These are phyloP conservation scores for Leptarthrus brevirostris DNA, from an alignment of 2,888 invertebrate species.

Conservation along the genomic window DNA sequence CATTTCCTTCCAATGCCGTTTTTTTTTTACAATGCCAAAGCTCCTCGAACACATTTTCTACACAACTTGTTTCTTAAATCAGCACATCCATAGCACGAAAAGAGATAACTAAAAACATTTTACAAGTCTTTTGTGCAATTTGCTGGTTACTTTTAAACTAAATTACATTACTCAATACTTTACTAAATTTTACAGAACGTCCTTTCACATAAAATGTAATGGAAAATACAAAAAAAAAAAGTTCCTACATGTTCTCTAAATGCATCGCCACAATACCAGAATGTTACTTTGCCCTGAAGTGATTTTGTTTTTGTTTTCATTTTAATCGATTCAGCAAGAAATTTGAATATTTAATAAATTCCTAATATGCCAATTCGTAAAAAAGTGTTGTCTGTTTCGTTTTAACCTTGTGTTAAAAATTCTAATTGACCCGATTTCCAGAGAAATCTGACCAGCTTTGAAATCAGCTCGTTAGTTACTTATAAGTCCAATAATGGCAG, in stretches of 20 bases:
- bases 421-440: background rate
- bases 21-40: background rate
- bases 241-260: background rate
- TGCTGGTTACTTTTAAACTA: background rate
- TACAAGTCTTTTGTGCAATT: background rate
- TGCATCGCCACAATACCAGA: background rate
- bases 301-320: background rate
- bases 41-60: background rate
- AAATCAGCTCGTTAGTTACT: background rate
- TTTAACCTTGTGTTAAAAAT: too few species aligned
- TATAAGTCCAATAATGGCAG: background rate
- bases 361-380: background rate
- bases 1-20: background rate
- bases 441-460: background rate
- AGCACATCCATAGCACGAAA: background rate
- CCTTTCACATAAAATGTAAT: background rate
- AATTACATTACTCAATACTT: background rate
- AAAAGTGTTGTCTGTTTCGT: background rate
- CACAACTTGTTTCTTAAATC: background rate
- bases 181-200: background rate
- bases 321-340: background rate
- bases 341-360: background rate
- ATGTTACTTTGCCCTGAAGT: background rate
- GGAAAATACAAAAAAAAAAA: background rate
- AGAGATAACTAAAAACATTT: background rate